Evolutionary conservation across 2,888 invertebrate genomes (phyloP).

Genomic region (Resseliella maxima): DNA sequence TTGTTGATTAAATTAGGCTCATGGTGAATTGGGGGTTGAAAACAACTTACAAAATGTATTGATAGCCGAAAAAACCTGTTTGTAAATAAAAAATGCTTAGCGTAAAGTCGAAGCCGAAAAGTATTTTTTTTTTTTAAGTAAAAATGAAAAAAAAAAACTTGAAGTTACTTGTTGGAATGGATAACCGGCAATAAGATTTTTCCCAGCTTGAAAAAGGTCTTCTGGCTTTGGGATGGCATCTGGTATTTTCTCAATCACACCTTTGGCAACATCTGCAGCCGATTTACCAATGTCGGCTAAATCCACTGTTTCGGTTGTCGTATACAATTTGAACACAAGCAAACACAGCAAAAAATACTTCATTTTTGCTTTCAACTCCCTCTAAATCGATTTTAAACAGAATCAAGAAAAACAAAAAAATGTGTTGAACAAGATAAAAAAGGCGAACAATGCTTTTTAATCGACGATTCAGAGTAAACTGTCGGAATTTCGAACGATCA

Average conservation of each 20-base stretch:
- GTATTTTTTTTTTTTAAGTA: background rate
- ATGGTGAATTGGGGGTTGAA: background rate
- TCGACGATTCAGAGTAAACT: background rate
- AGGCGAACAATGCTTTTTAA: background rate
- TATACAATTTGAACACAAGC: background rate
- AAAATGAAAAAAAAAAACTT: background rate
- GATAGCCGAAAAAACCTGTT: slow-evolving; percentile 25
- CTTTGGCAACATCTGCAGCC: background rate
- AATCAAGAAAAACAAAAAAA: background rate
- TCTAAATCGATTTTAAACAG: background rate
- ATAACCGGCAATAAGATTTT: slow-evolving; percentile 53
- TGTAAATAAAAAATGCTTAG: background rate
- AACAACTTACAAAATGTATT: slow-evolving; percentile 23
- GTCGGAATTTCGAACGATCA: background rate
- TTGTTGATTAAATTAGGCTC: background rate
- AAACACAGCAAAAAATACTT: background rate
- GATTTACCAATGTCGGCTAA: slow-evolving; percentile 28
- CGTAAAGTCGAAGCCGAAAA: background rate
- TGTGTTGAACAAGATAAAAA: too few relatives aligned
- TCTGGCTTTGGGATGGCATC: slow-evolving; percentile 34
- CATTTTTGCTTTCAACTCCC: background rate
- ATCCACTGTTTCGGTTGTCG: background rate
- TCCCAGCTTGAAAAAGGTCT: background rate
- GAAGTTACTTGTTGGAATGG: slow-evolving; percentile 33
- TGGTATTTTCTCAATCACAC: slow-evolving; percentile 29